These are phyloP conservation scores for Stigmatopora argus DNA, from an alignment of 2,113 vertebrate genomes.

Conservation along the genomic window DNA sequence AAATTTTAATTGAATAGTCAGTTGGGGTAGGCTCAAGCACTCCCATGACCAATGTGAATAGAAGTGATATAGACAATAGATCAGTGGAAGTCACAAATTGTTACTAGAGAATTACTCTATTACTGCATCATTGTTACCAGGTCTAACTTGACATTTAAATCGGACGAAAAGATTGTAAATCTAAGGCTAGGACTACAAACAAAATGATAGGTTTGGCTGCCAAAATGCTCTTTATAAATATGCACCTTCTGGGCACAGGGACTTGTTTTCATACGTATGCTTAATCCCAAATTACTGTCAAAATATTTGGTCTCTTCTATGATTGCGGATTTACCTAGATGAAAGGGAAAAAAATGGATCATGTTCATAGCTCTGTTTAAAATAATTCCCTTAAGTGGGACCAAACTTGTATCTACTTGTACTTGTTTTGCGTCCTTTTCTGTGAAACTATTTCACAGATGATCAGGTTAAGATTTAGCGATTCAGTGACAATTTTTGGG, in stretches of 20 bases:
- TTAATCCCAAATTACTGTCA: slow-evolving; percentile 59
- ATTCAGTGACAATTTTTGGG: neutral
- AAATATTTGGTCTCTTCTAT: slow-evolving; percentile 43
- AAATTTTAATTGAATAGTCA: neutral
- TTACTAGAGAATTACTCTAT: neutral
- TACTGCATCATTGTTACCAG: neutral
- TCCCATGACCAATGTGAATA: neutral
- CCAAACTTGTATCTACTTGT: slow-evolving; percentile 24
- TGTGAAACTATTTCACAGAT: slow-evolving; percentile 11
- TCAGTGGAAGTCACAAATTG: neutral
- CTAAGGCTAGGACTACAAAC: slow-evolving; percentile 29
- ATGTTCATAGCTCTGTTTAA: slow-evolving; percentile 24
- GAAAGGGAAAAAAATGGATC: slow-evolving; percentile 31
- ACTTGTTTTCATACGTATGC: slow-evolving; percentile 39
- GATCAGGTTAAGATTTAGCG: neutral
- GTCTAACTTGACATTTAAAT: no score
- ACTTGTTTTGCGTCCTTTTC: slow-evolving; percentile 6
- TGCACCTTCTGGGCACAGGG: slow-evolving; percentile 32
- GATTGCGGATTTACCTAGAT: slow-evolving; percentile 26
- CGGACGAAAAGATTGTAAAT: neutral
- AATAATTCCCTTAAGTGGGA: slow-evolving; percentile 33
- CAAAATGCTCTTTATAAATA: slow-evolving; percentile 28
- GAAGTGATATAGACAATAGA: neutral
- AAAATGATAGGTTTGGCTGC: slow-evolving; percentile 11
- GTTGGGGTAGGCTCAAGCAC: neutral